A percentile compares a stretch with the other conserved stretches of the same genome.
These are phyloP conservation scores for Narcine bancroftii DNA, from an alignment of 2,113 vertebrate genomes.

Conservation along the genomic window DNA sequence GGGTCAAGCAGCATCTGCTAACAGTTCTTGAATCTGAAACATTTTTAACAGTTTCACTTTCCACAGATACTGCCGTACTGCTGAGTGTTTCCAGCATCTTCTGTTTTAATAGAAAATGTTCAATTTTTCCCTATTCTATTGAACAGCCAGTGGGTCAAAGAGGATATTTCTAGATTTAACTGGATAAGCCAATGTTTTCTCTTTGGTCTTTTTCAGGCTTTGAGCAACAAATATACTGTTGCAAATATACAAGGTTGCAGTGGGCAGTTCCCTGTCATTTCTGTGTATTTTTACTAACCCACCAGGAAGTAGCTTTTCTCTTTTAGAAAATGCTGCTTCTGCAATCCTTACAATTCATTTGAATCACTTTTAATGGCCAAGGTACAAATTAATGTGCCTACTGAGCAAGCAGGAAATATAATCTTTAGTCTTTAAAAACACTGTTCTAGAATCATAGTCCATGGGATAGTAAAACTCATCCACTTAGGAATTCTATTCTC, in stretches of 20 bases:
- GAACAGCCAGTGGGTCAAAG: not conserved
- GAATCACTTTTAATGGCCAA: not conserved
- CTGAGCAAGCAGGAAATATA: too few species aligned
- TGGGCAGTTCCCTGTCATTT: not conserved
- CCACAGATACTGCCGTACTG: too few species aligned
- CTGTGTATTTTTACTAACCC: not conserved
- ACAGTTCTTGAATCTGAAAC: too few species aligned
- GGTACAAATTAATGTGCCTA: not conserved
- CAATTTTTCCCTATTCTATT: not conserved
- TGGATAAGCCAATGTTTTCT: not conserved
- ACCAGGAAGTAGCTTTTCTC: not conserved
- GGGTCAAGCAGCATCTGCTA: too few species aligned
- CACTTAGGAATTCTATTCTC: not conserved
- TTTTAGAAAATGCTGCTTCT: not conserved
- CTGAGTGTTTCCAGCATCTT: too few species aligned
- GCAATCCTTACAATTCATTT: not conserved
- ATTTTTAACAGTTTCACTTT: too few species aligned
- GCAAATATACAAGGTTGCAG: not conserved
- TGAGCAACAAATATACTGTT: too few species aligned
- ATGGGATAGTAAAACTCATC: not conserved
- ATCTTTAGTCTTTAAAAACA: not conserved
- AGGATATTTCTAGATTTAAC: not conserved
- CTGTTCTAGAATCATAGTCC: not conserved
- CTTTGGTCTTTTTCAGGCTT: not conserved
- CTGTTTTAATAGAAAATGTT: too few species aligned